A percentile compares a stretch with the other conserved stretches of the same genome.
These are phyloP conservation scores for Athetis lepigone DNA, from an alignment of 2,888 invertebrate species.

Conservation along the genomic window DNA sequence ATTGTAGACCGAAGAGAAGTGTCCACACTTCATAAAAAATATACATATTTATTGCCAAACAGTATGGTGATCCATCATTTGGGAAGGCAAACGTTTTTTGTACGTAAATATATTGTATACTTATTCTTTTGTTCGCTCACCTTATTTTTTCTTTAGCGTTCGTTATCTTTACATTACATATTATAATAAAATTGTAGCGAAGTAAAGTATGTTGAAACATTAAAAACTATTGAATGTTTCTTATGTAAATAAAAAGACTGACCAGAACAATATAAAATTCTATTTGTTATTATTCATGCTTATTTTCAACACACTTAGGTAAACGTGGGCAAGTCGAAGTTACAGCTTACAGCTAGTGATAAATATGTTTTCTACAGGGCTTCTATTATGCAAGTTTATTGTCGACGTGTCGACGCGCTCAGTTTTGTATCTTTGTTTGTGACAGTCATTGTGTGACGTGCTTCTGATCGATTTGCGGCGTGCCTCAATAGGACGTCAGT, in stretches of 20 bases:
- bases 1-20: slow-evolving; percentile 8
- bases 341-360: no score
- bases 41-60: slow-evolving; percentile 14
- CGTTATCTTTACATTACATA: no score
- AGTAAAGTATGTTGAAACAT: no score
- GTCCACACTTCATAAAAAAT: slow-evolving; percentile 10
- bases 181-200: no score
- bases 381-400: slow-evolving; percentile 44
- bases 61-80: slow-evolving; percentile 36
- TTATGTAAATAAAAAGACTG: no score
- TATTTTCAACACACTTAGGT: no score
- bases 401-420: slow-evolving; percentile 32
- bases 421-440: slow-evolving; percentile 54
- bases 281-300: no score
- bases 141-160: background rate
- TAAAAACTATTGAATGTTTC: no score
- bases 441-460: slow-evolving; percentile 65
- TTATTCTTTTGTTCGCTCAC: slow-evolving; percentile 22
- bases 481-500: slow-evolving; percentile 65
- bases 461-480: slow-evolving; percentile 77
- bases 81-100: slow-evolving; percentile 26
- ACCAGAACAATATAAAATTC: no score
- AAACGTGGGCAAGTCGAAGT: no score
- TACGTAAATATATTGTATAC: background rate
- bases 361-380: slow-evolving; percentile 14